Evolutionary conservation across 2,888 invertebrate species (phyloP).

Genomic region (Xanthorhoe spadicearia): DNA sequence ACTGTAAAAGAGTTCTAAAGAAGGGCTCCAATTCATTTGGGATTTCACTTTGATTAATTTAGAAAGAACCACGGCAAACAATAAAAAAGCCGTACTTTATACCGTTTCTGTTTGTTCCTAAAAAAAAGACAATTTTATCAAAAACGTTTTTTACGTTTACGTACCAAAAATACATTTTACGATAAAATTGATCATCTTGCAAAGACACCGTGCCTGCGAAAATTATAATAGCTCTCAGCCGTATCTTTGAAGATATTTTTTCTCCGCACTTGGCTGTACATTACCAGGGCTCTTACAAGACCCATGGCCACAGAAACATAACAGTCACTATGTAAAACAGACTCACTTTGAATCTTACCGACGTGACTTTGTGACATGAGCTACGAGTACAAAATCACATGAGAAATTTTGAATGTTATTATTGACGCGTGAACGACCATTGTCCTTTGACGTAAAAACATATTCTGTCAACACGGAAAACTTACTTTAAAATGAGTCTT

Average conservation of each 20-base stretch:
- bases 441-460: background rate
- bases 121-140: conserved; percentile 2
- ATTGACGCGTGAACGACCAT: too few relatives aligned
- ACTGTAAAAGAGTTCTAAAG: background rate
- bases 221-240: conserved; percentile 16
- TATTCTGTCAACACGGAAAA: background rate
- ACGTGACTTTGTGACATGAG: too few relatives aligned
- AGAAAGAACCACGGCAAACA: background rate
- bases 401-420: too few relatives aligned
- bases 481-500: background rate
- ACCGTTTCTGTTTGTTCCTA: background rate
- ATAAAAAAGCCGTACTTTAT: background rate
- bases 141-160: conserved; percentile 1
- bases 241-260: conserved; percentile 28
- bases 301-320: conserved; percentile 32
- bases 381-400: too few relatives aligned
- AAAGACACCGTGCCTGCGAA: conserved; percentile 5
- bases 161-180: conserved; percentile 1
- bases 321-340: background rate
- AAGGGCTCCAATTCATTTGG: background rate
- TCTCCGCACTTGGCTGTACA: conserved; percentile 8
- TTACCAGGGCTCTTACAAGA: conserved; percentile 13
- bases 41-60: background rate
- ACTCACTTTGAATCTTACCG: background rate
- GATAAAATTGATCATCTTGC: conserved; percentile 2